These are phyloP conservation scores for Drosophila biarmipes DNA, from an alignment of 1,140 invertebrate species.

Conservation along the genomic window DNA sequence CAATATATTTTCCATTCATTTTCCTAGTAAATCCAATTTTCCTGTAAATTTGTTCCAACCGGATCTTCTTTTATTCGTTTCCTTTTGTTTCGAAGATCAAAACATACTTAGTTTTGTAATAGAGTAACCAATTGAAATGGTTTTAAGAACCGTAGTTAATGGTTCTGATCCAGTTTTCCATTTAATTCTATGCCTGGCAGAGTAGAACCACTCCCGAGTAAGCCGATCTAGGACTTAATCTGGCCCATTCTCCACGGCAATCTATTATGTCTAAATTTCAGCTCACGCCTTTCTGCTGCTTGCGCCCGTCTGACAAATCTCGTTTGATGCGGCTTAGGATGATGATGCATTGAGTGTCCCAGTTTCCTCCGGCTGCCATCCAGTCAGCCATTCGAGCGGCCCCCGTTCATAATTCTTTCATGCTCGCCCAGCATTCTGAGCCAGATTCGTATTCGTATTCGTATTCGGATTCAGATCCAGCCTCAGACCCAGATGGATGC, in stretches of 20 bases:
- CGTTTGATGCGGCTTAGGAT: conserved; percentile 55
- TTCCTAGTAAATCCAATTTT: not conserved
- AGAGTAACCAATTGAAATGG: not conserved
- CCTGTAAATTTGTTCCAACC: not conserved
- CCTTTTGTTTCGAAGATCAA: not conserved
- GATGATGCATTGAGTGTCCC: conserved; percentile 54
- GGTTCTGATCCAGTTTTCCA: conserved; percentile 11
- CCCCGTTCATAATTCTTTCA: conserved; percentile 39
- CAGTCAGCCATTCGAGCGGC: conserved; percentile 14
- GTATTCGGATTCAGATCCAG: conserved; percentile 3
- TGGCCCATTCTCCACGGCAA: conserved; percentile 41
- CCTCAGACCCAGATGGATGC: conserved; percentile 24
- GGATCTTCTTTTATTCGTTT: not conserved
- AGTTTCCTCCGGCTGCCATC: conserved; percentile 29
- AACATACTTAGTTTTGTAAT: not conserved
- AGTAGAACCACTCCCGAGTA: conserved; percentile 14
- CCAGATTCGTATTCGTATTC: conserved; percentile 6
- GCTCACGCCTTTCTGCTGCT: conserved; percentile 39
- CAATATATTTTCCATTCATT: not conserved
- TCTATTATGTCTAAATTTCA: conserved; percentile 37
- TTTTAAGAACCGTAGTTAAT: conserved; percentile 11
- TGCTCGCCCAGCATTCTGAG: conserved; percentile 27
- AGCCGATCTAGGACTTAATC: conserved; percentile 45
- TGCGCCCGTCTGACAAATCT: conserved; percentile 36
- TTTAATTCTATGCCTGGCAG: conserved; percentile 18